These are phyloP conservation scores for Agrypnus murinus DNA, from an alignment of 2,888 invertebrate species.

Conservation along the genomic window DNA sequence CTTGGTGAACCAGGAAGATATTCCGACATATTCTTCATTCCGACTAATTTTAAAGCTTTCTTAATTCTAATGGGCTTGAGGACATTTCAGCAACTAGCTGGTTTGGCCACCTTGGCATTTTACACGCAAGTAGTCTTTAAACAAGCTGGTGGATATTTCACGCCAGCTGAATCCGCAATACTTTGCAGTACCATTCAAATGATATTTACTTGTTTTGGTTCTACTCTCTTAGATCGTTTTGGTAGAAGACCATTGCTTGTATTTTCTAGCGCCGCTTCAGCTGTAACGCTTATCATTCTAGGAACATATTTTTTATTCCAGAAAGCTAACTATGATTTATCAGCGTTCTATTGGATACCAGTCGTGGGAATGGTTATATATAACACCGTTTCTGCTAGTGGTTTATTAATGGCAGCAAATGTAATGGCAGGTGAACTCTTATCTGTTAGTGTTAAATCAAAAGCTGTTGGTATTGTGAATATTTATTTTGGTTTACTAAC, in stretches of 20 bases:
- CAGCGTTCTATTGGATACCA: constrained; percentile 57
- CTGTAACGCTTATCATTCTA: constrained; percentile 51
- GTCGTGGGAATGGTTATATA: constrained; percentile 57
- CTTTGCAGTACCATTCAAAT: constrained; percentile 70
- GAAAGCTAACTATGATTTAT: constrained; percentile 51
- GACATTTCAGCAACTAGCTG: constrained; percentile 62
- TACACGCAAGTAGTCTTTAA: constrained; percentile 65
- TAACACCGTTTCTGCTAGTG: constrained; percentile 56
- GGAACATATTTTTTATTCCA: constrained; percentile 57
- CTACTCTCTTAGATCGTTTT: constrained; percentile 64
- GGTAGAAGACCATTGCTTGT: constrained; percentile 71
- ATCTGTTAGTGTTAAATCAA: constrained; percentile 63
- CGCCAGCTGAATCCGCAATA: constrained; percentile 67
- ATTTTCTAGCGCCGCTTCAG: constrained; percentile 71
- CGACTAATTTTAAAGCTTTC: constrained; percentile 77
- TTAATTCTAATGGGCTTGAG: constrained; percentile 74
- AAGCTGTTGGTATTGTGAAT: constrained; percentile 61
- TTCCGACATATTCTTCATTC: constrained; percentile 73
- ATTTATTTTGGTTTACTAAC: constrained; percentile 59
- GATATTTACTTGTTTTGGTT: constrained; percentile 61
- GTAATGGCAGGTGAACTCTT: constrained; percentile 61
- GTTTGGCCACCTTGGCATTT: constrained; percentile 59
- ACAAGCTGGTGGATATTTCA: constrained; percentile 62
- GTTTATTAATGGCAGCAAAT: constrained; percentile 58
- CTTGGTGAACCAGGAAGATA: constrained; percentile 70